Evolutionary conservation across 1,140 invertebrate genomes (phyloP).

Genomic region (Drosophila orosa): DNA sequence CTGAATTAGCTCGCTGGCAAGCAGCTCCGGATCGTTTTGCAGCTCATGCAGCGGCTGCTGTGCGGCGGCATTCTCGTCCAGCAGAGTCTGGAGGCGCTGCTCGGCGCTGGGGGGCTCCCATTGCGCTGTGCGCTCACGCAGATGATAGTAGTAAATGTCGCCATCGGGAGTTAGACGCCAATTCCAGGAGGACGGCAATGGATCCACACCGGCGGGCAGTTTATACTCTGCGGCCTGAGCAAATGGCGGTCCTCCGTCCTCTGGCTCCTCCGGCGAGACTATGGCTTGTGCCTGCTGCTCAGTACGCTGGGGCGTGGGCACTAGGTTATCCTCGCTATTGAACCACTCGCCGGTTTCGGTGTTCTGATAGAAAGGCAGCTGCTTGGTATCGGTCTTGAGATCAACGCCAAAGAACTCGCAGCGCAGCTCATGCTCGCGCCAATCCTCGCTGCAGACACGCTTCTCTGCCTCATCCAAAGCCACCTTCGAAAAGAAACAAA

Average conservation of each 20-base stretch:
- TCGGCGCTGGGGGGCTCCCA: conserved; percentile 91
- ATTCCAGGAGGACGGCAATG: conserved; percentile 94
- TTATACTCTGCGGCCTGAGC: conserved; percentile 61
- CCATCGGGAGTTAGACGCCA: conserved; percentile 92
- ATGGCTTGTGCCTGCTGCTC: conserved; percentile 75
- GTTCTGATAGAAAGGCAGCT: conserved; percentile 87
- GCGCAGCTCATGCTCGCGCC: conserved; percentile 87
- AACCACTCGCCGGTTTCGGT: conserved; percentile 87
- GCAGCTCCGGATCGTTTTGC: conserved; percentile 32
- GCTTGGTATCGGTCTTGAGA: conserved; percentile 85
- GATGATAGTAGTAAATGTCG: conserved; percentile 95
- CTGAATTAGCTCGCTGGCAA: conserved; percentile 33
- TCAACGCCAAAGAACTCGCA: conserved; percentile 87
- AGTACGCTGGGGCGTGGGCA: conserved; percentile 82
- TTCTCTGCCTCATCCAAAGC: conserved; percentile 89
- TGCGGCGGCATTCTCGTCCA: conserved; percentile 35
- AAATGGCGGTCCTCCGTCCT: conserved; percentile 65
- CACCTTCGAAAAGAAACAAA: conserved; percentile 85
- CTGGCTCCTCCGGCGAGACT: conserved; percentile 68
- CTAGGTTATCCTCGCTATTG: conserved; percentile 70
- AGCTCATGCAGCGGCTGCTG: conserved; percentile 39
- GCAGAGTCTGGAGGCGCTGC: conserved; percentile 64
- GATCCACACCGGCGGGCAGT: conserved; percentile 86
- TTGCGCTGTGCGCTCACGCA: conserved; percentile 92
- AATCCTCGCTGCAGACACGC: conserved; percentile 86